phyloP scores from a whole-genome alignment of 2,797 vertebrate genomes.

The Hoplostethus mediterraneus region DNA sequence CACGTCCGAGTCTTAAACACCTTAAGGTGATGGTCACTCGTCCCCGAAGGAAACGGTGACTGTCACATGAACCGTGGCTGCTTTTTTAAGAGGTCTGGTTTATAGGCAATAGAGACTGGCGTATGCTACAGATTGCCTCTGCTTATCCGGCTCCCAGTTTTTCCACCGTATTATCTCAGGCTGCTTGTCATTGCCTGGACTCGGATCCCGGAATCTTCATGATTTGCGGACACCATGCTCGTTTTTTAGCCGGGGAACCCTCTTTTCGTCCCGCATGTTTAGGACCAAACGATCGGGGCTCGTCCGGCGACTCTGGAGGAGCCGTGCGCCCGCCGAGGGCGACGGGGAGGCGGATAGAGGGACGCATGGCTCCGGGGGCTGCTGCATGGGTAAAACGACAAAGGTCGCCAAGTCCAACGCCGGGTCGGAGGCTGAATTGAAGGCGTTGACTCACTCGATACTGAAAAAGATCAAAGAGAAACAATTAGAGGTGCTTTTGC shows the following conservation, averaged over 20 bases:
- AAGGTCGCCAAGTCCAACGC: constrained; percentile 87
- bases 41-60: constrained; percentile 58
- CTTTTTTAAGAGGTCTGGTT: constrained; percentile 49
- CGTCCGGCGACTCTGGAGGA: constrained; percentile 98
- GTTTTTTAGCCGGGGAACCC: constrained; percentile 95
- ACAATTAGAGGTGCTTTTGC: constrained; percentile 93
- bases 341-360: constrained; percentile 90
- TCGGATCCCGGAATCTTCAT: constrained; percentile 97
- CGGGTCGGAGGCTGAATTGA: constrained; percentile 93
- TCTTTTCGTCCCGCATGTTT: constrained; percentile 98
- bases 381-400: constrained; percentile 92
- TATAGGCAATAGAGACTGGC: constrained; percentile 87
- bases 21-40: constrained; percentile 58
- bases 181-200: constrained; percentile 90
- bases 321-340: constrained; percentile 94
- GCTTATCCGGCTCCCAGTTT: constrained; percentile 82
- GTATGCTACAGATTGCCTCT: constrained; percentile 90
- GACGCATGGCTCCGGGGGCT: constrained; percentile 89
- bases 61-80: constrained; percentile 59
- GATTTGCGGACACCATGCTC: constrained; percentile 98
- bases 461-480: constrained; percentile 95
- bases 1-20: constrained; percentile 17
- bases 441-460: constrained; percentile 93
- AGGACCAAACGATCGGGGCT: constrained; percentile 99
- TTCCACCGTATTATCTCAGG: constrained; percentile 84